Evolutionary conservation across 2,888 invertebrate species (phyloP).

Genomic region (Cephus sareptanus): DNA sequence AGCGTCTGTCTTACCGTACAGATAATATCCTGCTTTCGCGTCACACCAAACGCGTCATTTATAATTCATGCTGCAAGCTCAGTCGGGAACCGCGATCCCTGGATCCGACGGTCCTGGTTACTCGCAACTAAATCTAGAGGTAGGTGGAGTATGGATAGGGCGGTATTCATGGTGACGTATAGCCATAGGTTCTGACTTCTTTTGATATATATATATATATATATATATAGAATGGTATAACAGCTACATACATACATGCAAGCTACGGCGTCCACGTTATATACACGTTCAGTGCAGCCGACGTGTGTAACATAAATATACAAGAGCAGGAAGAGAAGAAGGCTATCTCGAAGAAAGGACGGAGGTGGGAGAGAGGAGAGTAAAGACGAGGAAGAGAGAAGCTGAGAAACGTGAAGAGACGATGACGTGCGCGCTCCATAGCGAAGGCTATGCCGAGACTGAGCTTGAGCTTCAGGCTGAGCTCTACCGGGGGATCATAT

Average conservation of each 20-base stretch:
- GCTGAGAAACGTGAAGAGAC: not conserved
- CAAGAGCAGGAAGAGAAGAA: constrained; percentile 15
- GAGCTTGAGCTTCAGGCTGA: constrained; percentile 19
- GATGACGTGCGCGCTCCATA: constrained; percentile 12
- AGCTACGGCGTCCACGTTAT: not conserved
- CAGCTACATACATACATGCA: not conserved
- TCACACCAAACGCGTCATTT: constrained; percentile 18
- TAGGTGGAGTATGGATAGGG: too few relatives aligned
- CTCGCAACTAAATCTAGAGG: too few relatives aligned
- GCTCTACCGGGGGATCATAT: constrained; percentile 38
- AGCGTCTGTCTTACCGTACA: too few relatives aligned
- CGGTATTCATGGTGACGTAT: too few relatives aligned
- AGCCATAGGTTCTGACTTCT: too few relatives aligned
- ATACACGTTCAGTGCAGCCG: not conserved
- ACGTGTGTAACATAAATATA: constrained; percentile 22
- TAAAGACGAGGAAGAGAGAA: constrained; percentile 2
- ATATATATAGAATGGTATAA: too few relatives aligned
- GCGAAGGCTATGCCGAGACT: constrained; percentile 15
- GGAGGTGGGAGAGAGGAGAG: constrained; percentile 4
- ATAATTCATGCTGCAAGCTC: constrained; percentile 33
- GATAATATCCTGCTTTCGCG: too few relatives aligned
- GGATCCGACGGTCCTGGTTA: not conserved
- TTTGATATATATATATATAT: too few relatives aligned
- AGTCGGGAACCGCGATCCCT: constrained; percentile 23
- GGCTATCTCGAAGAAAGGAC: constrained; percentile 1